Conservation (phyloP, 2,888 invertebrate species). For the Dasypogon diadema region DNA sequence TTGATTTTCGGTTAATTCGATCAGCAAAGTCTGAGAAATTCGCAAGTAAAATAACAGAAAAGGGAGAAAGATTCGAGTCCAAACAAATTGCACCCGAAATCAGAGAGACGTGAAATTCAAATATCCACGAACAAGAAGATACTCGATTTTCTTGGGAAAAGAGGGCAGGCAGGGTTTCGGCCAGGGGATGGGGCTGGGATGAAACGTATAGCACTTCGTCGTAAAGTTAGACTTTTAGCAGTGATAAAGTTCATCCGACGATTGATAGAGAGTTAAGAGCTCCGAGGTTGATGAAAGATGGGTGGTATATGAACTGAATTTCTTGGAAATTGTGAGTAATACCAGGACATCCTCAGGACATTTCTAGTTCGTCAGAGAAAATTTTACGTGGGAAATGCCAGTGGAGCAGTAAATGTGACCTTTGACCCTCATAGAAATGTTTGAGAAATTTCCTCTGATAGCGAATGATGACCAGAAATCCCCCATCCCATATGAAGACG, state of each 20-base stretch:
- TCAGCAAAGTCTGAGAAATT: constrained; percentile 29
- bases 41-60: constrained; percentile 11
- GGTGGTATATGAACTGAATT: too few species aligned
- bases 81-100: constrained; percentile 34
- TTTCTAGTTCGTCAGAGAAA: too few species aligned
- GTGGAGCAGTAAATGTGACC: too few species aligned
- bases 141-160: too few species aligned
- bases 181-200: not conserved
- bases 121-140: too few species aligned
- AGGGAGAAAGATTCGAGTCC: not conserved
- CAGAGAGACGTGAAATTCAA: constrained; percentile 28
- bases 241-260: constrained; percentile 27
- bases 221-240: constrained; percentile 14
- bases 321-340: too few species aligned
- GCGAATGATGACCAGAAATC: too few species aligned
- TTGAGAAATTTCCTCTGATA: too few species aligned
- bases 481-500: too few species aligned
- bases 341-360: too few species aligned
- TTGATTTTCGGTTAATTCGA: constrained; percentile 19
- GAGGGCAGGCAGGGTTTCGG: not conserved
- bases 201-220: not conserved
- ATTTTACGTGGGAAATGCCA: too few species aligned
- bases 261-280: constrained; percentile 26
- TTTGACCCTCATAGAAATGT: too few species aligned
- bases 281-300: not conserved